Base-by-base conservation (phyloP, 1,140 invertebrate genomes). In the Pseudomyrmex dendroicus region DNA sequence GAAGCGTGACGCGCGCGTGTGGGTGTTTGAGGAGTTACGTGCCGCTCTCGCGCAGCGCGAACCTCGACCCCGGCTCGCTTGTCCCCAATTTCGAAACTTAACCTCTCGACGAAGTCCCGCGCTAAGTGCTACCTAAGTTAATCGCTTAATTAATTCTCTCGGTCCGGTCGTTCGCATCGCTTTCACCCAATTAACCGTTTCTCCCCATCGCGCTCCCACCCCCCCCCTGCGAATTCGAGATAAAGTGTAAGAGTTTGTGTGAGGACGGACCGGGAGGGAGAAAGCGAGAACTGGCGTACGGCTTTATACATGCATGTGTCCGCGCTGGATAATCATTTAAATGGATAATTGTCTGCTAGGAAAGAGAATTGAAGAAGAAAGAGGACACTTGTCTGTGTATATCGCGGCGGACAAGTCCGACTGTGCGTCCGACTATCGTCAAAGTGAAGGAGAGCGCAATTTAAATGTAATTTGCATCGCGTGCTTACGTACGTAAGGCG, bases 61-160 rank as follows among this genome's bases (percentile, higher is more conserved):
- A 84, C 87, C 86, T 50, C 86, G 88, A 91, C 89, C 88, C 25
- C 80, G 59, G 62, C 82, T 59, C 84, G 77, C 84, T 86, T 86
- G 89, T 90, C 86, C 90, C 83, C 90, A 90, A 91, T 91, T 91
- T 86, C 85, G 68, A 89, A 85, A 91, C 82, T 91, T 91, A 86
- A 91, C 90, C 90, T 86, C 84, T 89, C 84, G 84, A 89, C 86
- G 73, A 90, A 64, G 62, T 44, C 72, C 25, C 76, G 64, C 13
- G 84, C 78, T 77, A 77, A 77, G 86, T 73, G 77, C 80, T 84
- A 82, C 85, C 87, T 89, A 87, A 83, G 82, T 89, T 89, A 89
- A 90, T 90, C 86, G 89, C 73, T 90, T 90, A 90, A 90, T 91
- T 90, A 89, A 91, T 91, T 89, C 84, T 35, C 68, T 82, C 83